These are phyloP conservation scores for Coracopsis vasa DNA, from an alignment of 2,113 vertebrate genomes.

Conservation along the genomic window DNA sequence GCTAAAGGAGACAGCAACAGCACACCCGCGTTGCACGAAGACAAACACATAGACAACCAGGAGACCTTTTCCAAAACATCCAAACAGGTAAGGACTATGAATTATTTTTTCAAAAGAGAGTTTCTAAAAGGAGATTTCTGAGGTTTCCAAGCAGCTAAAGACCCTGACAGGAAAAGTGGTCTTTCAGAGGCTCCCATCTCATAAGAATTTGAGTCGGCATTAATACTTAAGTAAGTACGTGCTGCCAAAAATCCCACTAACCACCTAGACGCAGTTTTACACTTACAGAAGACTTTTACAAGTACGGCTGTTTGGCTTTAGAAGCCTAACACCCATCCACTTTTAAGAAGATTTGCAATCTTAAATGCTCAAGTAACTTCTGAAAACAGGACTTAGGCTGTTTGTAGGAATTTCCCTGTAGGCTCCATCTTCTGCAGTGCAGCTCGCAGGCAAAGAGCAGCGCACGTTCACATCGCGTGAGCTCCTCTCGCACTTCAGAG, in stretches of 20 bases:
- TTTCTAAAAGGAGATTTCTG: not conserved
- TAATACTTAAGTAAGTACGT: fast-evolving
- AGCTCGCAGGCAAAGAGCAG: not conserved
- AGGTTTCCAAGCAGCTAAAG: not conserved
- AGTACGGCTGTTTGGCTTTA: not conserved
- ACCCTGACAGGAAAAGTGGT: not conserved
- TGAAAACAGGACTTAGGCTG: not conserved
- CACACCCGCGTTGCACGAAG: fast-evolving
- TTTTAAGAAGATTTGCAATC: constrained; percentile 17
- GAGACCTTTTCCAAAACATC: not conserved
- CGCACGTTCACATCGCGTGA: fast-evolving
- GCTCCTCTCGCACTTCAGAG: not conserved
- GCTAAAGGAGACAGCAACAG: not conserved
- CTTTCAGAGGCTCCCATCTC: not conserved
- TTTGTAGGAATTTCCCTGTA: not conserved
- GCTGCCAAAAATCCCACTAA: not conserved
- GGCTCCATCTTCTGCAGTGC: not conserved
- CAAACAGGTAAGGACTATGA: fast-evolving
- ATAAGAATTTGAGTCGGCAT: not conserved
- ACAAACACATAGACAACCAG: not conserved
- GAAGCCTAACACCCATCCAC: constrained; percentile 9
- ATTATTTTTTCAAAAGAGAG: not conserved
- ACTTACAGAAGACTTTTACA: not conserved
- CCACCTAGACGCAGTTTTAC: not conserved
- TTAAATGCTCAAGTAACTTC: constrained; percentile 6